A percentile compares a stretch with the other conserved stretches of the same genome.
Evolutionary conservation across 2,797 vertebrate genomes (phyloP).

Genomic region (Bufotes viridis): DNA sequence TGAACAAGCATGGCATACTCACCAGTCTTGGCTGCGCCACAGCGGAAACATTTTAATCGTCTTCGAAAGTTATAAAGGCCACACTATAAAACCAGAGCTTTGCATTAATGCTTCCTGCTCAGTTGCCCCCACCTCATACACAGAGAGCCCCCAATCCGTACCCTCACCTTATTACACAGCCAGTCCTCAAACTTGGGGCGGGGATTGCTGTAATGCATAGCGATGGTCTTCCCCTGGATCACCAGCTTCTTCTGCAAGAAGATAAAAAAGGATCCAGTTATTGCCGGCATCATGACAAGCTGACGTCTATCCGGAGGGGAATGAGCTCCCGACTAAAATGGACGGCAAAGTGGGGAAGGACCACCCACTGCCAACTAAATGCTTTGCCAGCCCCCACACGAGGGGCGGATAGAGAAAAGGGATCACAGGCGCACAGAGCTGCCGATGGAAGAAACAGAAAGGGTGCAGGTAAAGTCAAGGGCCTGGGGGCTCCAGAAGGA

Average conservation of each 20-base stretch:
- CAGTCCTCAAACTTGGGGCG: constrained; percentile 99
- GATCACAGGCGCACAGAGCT: constrained; percentile 80
- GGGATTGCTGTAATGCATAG: constrained; percentile 98
- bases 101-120: constrained; percentile 20
- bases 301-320: constrained; percentile 86
- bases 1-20: constrained; percentile 66
- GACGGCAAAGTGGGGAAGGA: constrained; percentile 82
- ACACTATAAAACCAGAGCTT: constrained; percentile 82
- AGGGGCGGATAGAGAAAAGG: constrained; percentile 79
- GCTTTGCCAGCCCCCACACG: constrained; percentile 81
- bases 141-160: no score
- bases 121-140: not conserved
- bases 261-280: constrained; percentile 77
- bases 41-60: constrained; percentile 99
- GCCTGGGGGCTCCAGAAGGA: constrained; percentile 72
- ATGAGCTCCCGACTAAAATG: constrained; percentile 83
- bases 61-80: constrained; percentile 99
- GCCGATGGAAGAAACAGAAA: constrained; percentile 70
- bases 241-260: constrained; percentile 96
- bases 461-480: constrained; percentile 71
- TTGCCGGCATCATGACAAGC: constrained; percentile 72
- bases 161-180: constrained; percentile 96
- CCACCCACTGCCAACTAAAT: constrained; percentile 83
- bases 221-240: constrained; percentile 95
- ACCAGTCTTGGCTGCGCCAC: constrained; percentile 97